Evolutionary conservation across 2,113 vertebrate species (phyloP), one percentile per base, ranked within the genome.

Genomic region (Planiliza haematocheilus): DNA sequence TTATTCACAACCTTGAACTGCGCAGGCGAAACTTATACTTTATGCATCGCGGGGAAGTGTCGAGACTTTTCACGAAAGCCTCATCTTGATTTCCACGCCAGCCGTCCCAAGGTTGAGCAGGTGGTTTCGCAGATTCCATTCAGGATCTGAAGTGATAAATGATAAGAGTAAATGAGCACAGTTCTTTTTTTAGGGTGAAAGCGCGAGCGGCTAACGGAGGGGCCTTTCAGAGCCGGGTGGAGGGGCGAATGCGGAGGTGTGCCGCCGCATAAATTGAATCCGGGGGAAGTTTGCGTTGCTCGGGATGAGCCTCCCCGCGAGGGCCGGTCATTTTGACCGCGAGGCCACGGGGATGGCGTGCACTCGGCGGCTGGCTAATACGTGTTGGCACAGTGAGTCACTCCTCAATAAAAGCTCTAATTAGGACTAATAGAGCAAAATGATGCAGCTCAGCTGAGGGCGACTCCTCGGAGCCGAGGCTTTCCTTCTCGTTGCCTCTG

Each of bases 1-100:
- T 86, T 84, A 84, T 88, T 87, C 81, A 83, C 77, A 78, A 83
- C 79, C 79, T 84, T 85, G 74, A 58, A 80, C 57, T 72, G 69
- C 56, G 49, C 16, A 0, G 55, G 51, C 50, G 2, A 77, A 85
- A 85, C 81, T 74, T 83, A n/a, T n/a, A 81, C 74, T 74, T 83
- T 57, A 68, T 79, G 77, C 75, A 49, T 66, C 55, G 14, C 39
- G 41, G 55, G 12, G 24, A 46, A 67, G 60, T 66, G 65, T 55
- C 60, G 53, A 62, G 59, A 74, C 81, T 86, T 67, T 61, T 81
- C 77, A 41, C 7, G 51, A 72, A 81, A 77, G 70, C 9, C 45
- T 81, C 66, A 34, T 88, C 73, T 67, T 50, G 59, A 79, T 82
- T 74, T 80, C 18, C 48, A 6, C 1, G 60, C 70, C 10, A 16